A percentile compares a stretch with the other conserved stretches of the same genome.
Conservation (phyloP, 2,888 invertebrate genomes). For the Agelastica alni region DNA sequence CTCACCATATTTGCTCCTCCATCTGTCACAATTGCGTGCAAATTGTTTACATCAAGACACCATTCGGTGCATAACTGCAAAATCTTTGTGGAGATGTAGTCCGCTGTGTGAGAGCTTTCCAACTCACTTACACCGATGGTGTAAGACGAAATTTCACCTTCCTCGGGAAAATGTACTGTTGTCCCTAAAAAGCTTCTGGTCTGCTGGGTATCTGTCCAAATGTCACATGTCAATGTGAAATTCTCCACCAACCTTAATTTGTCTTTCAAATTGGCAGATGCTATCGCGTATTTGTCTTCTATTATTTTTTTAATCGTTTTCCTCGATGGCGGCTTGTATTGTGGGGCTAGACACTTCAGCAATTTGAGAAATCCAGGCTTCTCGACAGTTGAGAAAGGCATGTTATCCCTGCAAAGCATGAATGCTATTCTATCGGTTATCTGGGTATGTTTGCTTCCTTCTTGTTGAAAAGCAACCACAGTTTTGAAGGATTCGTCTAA, state of each 20-base stretch:
- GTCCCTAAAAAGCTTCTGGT: slow-evolving; percentile 32
- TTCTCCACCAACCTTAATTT: slow-evolving; percentile 18
- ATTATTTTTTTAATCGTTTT: slow-evolving; percentile 20
- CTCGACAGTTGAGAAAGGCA: slow-evolving; percentile 28
- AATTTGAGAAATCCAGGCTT: slow-evolving; percentile 34
- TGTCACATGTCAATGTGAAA: slow-evolving; percentile 31
- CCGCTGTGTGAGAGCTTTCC: slow-evolving; percentile 8
- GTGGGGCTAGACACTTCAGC: slow-evolving; percentile 21
- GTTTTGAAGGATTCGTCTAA: background rate
- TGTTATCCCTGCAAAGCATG: slow-evolving; percentile 32
- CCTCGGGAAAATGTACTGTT: slow-evolving; percentile 21
- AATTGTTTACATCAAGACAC: too few species aligned
- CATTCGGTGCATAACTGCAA: slow-evolving; percentile 1
- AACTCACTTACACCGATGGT: slow-evolving; percentile 24
- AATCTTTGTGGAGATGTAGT: slow-evolving; percentile 6
- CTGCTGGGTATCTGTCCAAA: slow-evolving; percentile 33
- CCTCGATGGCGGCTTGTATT: slow-evolving; percentile 27
- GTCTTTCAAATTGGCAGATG: slow-evolving; percentile 20
- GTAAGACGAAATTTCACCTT: slow-evolving; percentile 10
- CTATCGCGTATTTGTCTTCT: slow-evolving; percentile 29
- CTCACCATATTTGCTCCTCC: slow-evolving; percentile 11
- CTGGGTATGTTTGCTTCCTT: background rate
- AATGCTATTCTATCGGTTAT: slow-evolving; percentile 30
- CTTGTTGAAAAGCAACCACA: background rate
- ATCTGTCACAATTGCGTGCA: slow-evolving; percentile 15